Conservation (phyloP, 2,888 invertebrate species). For the Andrena marginata region DNA sequence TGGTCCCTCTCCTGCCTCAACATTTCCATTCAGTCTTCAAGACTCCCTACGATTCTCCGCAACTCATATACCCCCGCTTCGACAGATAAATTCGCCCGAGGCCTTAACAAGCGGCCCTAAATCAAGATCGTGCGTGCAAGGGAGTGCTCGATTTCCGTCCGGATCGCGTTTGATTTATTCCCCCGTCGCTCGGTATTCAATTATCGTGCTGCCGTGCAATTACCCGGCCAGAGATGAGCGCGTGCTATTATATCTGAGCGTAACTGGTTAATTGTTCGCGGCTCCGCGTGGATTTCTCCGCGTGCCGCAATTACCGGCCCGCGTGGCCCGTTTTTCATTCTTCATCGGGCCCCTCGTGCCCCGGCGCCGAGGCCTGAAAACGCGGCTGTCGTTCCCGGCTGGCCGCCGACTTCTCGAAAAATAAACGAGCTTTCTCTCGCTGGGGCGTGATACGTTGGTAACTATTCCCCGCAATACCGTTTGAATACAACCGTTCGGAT, state of each 20-base stretch:
- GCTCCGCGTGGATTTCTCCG: constrained; percentile 14
- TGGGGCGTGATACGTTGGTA: too few species aligned
- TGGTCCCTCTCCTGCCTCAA: too few species aligned
- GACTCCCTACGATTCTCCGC: background rate
- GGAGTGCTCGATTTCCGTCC: constrained; percentile 24
- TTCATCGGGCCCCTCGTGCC: background rate
- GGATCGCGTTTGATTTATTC: constrained; percentile 47
- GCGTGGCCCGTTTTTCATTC: background rate
- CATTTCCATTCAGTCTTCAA: too few species aligned
- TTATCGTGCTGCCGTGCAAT: constrained; percentile 44
- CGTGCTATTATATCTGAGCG: constrained; percentile 24
- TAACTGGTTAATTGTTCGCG: constrained; percentile 29
- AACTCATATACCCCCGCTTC: constrained; percentile 10
- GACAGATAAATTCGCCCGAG: constrained; percentile 30
- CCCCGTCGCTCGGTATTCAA: constrained; percentile 35
- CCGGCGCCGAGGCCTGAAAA: too few species aligned
- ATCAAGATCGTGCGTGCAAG: constrained; percentile 22
- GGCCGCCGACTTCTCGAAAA: too few species aligned
- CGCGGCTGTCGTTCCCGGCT: too few species aligned
- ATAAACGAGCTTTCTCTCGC: too few species aligned
- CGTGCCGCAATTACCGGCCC: constrained; percentile 14
- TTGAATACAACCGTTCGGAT: background rate
- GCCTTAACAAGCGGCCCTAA: constrained; percentile 25
- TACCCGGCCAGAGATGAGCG: constrained; percentile 21
- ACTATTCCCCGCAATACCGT: too few species aligned